Conservation (phyloP, 64 coral and sea anemone species). For the Montipora foliosa region DNA sequence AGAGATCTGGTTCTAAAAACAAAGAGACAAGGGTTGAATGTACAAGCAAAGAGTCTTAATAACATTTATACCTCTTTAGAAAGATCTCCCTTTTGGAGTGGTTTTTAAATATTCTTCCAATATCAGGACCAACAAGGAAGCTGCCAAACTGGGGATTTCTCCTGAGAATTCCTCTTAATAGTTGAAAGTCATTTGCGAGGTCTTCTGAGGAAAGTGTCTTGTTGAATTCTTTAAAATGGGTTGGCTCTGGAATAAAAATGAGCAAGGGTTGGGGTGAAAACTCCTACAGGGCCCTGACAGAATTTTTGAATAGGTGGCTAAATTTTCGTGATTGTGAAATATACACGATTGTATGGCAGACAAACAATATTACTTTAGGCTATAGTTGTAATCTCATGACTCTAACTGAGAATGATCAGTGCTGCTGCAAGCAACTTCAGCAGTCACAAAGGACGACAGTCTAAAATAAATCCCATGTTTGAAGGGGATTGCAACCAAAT, state of each 20-base stretch:
- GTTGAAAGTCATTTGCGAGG: conserved; percentile 79
- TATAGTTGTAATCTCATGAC: too few relatives aligned
- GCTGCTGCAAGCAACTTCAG: too few relatives aligned
- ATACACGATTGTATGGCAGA: too few relatives aligned
- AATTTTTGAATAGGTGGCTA: too few relatives aligned
- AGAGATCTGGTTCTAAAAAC: conserved; percentile 73
- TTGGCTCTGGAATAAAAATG: conserved; percentile 65
- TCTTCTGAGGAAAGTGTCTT: conserved; percentile 58
- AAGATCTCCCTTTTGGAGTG: not conserved
- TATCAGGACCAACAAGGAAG: conserved; percentile 83
- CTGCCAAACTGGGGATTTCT: conserved; percentile 50
- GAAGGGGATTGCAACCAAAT: too few relatives aligned
- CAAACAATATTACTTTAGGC: too few relatives aligned
- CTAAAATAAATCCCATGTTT: too few relatives aligned
- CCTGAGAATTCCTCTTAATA: conserved; percentile 68
- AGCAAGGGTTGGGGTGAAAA: not conserved
- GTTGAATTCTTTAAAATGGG: conserved; percentile 62
- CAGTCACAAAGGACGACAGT: too few relatives aligned
- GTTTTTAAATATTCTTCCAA: conserved; percentile 35
- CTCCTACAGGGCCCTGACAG: not conserved
- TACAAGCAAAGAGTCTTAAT: not conserved
- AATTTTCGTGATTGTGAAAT: too few relatives aligned
- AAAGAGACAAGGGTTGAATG: not conserved
- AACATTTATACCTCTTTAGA: conserved; percentile 27
- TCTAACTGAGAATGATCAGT: too few relatives aligned